A percentile compares a stretch with the other conserved stretches of the same genome.
Evolutionary conservation across 2,797 vertebrate genomes (phyloP).

Genomic region (Sebastolobus alascanus): DNA sequence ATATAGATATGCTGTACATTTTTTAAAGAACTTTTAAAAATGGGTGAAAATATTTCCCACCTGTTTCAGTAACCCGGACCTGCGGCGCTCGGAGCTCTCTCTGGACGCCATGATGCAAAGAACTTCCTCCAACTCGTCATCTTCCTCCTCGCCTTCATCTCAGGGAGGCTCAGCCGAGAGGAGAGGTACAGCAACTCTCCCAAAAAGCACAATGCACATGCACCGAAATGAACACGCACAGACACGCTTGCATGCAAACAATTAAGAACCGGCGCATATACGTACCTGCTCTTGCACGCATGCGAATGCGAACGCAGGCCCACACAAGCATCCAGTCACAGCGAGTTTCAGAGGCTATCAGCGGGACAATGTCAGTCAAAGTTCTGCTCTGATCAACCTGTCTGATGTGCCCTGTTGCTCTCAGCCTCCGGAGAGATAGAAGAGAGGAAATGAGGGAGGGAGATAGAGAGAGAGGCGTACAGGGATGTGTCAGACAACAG

Average conservation of each 20-base stretch:
- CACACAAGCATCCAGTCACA: neutral
- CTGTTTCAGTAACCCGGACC: slow-evolving; percentile 90
- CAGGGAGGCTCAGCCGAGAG: slow-evolving; percentile 92
- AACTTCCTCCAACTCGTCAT: slow-evolving; percentile 95
- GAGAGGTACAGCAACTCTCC: slow-evolving; percentile 78
- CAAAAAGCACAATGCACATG: neutral
- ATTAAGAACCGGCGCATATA: neutral
- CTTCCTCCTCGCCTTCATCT: slow-evolving; percentile 96
- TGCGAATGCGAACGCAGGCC: neutral
- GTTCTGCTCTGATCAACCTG: slow-evolving; percentile 79
- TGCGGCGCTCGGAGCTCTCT: slow-evolving; percentile 91
- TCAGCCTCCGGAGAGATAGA: slow-evolving; percentile 49
- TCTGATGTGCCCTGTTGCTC: slow-evolving; percentile 73
- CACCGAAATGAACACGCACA: neutral
- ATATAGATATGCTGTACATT: neutral
- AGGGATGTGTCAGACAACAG: slow-evolving; percentile 66
- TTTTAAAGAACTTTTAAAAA: neutral
- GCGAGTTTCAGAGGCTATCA: slow-evolving; percentile 45
- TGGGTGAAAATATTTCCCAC: neutral
- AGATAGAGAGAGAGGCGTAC: slow-evolving; percentile 48
- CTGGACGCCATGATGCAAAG: slow-evolving; percentile 92
- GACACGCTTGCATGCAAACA: neutral
- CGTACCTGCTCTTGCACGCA: neutral
- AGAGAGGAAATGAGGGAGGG: slow-evolving; percentile 61
- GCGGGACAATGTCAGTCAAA: slow-evolving; percentile 49